Percentiles rank a stretch among this genome's conserved stretches.
These are phyloP conservation scores for Actias luna DNA, from an alignment of 2,888 invertebrate species.

Conservation along the genomic window DNA sequence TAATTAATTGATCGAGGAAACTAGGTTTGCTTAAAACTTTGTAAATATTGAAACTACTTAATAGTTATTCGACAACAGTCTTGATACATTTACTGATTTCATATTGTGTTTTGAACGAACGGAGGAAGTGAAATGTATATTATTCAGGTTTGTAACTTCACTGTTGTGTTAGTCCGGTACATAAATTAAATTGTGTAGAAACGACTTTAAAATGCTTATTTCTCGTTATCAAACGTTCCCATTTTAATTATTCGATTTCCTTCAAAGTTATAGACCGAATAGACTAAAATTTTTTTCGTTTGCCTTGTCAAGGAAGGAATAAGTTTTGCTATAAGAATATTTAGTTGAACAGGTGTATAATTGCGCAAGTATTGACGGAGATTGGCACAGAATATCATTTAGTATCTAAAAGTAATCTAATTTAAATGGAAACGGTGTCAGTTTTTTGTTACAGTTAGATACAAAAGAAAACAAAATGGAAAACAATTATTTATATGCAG, in stretches of 20 bases:
- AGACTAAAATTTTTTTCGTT: slow-evolving; percentile 29
- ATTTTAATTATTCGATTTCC: slow-evolving; percentile 77
- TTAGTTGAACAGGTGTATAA: slow-evolving; percentile 10
- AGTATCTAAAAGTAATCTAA: slow-evolving; percentile 17
- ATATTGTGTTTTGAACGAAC: too few species aligned
- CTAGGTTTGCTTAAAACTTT: neutral
- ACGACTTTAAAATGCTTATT: neutral
- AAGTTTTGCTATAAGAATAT: neutral
- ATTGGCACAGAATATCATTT: slow-evolving; percentile 9
- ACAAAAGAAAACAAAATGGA: neutral
- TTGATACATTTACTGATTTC: neutral
- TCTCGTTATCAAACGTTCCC: slow-evolving; percentile 53
- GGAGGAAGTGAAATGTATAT: neutral
- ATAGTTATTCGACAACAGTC: neutral
- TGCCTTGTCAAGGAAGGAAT: slow-evolving; percentile 18
- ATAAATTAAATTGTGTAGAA: too few species aligned
- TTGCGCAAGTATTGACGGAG: slow-evolving; percentile 10
- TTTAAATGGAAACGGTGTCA: neutral
- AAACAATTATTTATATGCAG: neutral
- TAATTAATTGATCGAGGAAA: neutral
- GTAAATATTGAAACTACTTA: neutral
- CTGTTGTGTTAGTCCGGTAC: too few species aligned
- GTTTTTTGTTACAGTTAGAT: neutral
- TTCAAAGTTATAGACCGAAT: slow-evolving; percentile 60
- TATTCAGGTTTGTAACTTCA: neutral